These are phyloP conservation scores for Drosophila bocqueti DNA, from an alignment of 1,140 invertebrate genomes.

Conservation along the genomic window DNA sequence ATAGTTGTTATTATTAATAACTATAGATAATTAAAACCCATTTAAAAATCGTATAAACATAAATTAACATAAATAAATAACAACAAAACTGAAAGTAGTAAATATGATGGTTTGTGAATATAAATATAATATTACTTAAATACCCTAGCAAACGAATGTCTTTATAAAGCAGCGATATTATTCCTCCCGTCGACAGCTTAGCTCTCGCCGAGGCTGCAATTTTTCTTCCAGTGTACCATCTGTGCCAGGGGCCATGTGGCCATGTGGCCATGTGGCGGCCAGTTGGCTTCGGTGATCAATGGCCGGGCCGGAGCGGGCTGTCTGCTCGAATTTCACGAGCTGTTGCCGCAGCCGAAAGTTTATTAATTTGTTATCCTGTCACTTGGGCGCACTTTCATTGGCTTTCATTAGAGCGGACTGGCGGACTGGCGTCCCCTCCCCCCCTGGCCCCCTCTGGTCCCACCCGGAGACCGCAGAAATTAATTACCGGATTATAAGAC, in stretches of 20 bases:
- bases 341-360: slow-evolving; percentile 63
- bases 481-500: slow-evolving; percentile 81
- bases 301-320: slow-evolving; percentile 12
- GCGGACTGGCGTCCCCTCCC: not conserved
- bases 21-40: no score
- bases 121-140: not conserved
- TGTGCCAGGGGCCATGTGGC: not conserved
- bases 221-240: not conserved
- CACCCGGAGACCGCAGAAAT: slow-evolving; percentile 67
- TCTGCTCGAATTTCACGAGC: slow-evolving; percentile 45
- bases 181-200: no score
- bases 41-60: not conserved
- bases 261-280: slow-evolving; percentile 33
- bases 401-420: slow-evolving; percentile 63
- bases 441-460: not conserved
- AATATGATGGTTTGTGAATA: no score
- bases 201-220: rapidly evolving
- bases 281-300: slow-evolving; percentile 37
- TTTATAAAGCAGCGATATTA: no score
- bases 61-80: not conserved
- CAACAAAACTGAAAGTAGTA: not conserved
- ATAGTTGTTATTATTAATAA: no score
- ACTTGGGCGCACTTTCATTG: slow-evolving; percentile 74
- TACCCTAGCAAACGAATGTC: no score
- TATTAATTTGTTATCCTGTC: slow-evolving; percentile 82